Base-by-base conservation (phyloP, 2,888 invertebrate species). In the Branchipolynoe longqiensis region DNA sequence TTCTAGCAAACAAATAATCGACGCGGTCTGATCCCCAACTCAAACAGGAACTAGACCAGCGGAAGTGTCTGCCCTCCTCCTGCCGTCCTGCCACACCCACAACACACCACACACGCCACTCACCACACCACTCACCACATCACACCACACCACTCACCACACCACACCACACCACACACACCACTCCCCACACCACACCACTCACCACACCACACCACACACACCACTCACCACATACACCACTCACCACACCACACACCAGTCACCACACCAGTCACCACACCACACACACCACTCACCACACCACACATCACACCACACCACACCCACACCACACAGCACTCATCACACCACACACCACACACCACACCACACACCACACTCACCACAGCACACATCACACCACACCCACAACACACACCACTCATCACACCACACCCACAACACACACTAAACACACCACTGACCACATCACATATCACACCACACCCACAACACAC, bases 11-110 rank as follows among this genome's bases (percentile, higher is more conserved):
- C 28, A 78, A n/a, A n/a, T 48, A 25, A 12, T 48, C 78, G 22
- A 48, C 78, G 31, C 54, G n/a, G n/a, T 78, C 48, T 78, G 41
- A 78, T 78, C 78, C 78, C 22, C 78, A 31, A 48, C 54, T 78
- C 78, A 78, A 41, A 78, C 78, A 48, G 31, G 78, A 78, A 78
- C 78, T 78, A 54, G 78, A 78, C 28, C 78, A 41, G 33, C 22
- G 69, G 69, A 69, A 38, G 69, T 69, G 38, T 12, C 18, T 12
- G 8, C 48, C n/a, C n/a, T n/a, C n/a, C n/a, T n/a, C n/a, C n/a
- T n/a, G n/a, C n/a, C n/a, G n/a, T n/a, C n/a, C n/a, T n/a, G n/a
- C n/a, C n/a, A n/a, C n/a, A n/a, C n/a, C 48, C 48, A 48, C 48
- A 12, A 18, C 48, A 8, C 8, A 8, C 48, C 48, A 8, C 48